Base-by-base conservation (phyloP, 2,797 vertebrate species). In the Poecilia velifera region DNA sequence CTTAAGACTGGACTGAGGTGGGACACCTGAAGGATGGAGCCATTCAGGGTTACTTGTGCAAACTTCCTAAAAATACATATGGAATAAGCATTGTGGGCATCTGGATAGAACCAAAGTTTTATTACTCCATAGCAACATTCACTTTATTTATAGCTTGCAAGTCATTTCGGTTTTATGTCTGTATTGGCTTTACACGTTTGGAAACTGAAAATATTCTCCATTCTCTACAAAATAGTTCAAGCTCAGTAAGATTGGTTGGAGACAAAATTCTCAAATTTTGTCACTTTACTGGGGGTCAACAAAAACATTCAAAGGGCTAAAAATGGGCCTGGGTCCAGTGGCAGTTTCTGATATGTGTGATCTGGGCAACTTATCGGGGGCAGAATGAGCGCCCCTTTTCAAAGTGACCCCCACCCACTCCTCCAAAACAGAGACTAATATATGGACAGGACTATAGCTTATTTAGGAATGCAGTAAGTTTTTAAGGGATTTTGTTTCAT, bases 21-120 rank as follows among this genome's bases (percentile, higher is more conserved):
- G 88, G 84, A 87, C 39, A 70, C 39, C 84, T n/a, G 66, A 83
- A 78, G 76, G 82, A 87, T 81, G 78, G 72, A 88, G 81, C 73
- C 84, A 86, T 92, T 87, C 87, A 89, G 87, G 87, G 89, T 84
- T 91, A 81, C 87, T 86, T 41, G 22, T 43, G 39, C 6, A 70
- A 43, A 70, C 39, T 43, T 76, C 74, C 88, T 76, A 80, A 84
- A 92, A 92, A 90, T 82, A 84, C 82, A 86, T 83, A 80, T 12
- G 12, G 39, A 12, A 43, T n/a, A n/a, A 70, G 22, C 4, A n/a
- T 14, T 43, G 39, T 43, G 22, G 22, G 4, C 22, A 43, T 70
- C 66, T 70, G 39, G 12, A 36, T n/a, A 28, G n/a, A 57, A 68
- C 10, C 4, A 6, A 43, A 43, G 13, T 43, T 20, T 64, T 43